Conservation (phyloP, 2,888 invertebrate species). For the Apoda limacodes region DNA sequence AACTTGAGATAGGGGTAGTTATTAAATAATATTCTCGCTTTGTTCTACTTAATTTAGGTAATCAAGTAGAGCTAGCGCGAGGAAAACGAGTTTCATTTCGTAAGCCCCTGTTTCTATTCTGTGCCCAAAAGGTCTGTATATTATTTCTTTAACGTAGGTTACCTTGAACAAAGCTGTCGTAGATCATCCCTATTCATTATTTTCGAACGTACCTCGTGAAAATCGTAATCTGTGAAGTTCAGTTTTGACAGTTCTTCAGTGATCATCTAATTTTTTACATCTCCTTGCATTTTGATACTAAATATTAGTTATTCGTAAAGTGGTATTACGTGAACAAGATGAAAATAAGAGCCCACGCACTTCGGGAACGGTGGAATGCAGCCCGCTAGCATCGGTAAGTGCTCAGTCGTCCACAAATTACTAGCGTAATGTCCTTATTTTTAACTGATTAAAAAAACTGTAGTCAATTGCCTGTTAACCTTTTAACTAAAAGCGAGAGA, state of each 20-base stretch:
- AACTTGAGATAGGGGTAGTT: no score
- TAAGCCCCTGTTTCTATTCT: no score
- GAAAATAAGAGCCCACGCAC: constrained; percentile 66
- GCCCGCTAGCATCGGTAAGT: constrained; percentile 64
- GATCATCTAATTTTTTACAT: constrained; percentile 60
- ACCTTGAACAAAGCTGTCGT: no score
- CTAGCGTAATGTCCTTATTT: constrained; percentile 54
- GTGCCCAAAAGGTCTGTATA: no score
- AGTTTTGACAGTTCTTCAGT: constrained; percentile 67
- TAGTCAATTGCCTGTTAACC: constrained; percentile 71
- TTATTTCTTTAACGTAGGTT: no score
- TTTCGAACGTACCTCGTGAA: not conserved
- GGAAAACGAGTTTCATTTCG: no score
- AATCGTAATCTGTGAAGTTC: constrained; percentile 41
- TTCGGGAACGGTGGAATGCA: constrained; percentile 63
- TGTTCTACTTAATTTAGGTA: no score
- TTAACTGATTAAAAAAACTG: constrained; percentile 69
- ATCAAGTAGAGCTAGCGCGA: no score
- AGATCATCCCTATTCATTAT: not conserved
- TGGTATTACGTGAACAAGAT: constrained; percentile 69
- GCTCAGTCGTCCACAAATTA: constrained; percentile 29
- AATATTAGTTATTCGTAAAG: constrained; percentile 67
- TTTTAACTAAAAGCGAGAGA: constrained; percentile 69
- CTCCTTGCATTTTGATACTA: constrained; percentile 69
- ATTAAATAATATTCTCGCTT: no score